A percentile compares a stretch with the other conserved stretches of the same genome.
These are phyloP conservation scores for Leiothrix lutea DNA, from an alignment of 2,113 vertebrate species.

Conservation along the genomic window DNA sequence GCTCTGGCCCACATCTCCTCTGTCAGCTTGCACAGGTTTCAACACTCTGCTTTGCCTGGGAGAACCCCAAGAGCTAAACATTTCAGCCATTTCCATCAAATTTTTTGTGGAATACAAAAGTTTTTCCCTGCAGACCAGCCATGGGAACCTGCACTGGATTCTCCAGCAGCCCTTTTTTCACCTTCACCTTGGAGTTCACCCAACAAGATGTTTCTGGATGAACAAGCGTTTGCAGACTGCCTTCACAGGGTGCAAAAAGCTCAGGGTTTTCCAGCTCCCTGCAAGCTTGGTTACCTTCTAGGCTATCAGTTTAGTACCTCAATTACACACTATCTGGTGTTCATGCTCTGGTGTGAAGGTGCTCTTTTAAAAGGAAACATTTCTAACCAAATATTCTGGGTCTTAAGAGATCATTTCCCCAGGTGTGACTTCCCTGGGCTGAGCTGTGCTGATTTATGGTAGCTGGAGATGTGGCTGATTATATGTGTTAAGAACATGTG, in stretches of 20 bases:
- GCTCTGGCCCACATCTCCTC: background rate
- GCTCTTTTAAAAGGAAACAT: background rate
- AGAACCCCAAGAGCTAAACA: background rate
- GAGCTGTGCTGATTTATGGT: background rate
- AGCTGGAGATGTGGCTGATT: background rate
- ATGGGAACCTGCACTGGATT: fast-evolving
- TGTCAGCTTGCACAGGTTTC: background rate
- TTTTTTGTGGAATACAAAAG: background rate
- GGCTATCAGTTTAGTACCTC: background rate
- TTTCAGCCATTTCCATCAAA: background rate
- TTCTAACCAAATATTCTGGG: background rate
- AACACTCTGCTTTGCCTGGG: background rate
- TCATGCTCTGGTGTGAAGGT: background rate
- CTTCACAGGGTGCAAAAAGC: background rate
- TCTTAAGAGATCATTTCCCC: background rate
- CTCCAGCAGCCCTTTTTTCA: background rate
- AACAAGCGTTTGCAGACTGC: background rate
- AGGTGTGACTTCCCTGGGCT: background rate
- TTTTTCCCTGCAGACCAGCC: background rate
- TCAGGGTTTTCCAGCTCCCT: background rate
- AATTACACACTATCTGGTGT: background rate
- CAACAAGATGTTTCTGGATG: background rate
- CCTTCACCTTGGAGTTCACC: background rate
- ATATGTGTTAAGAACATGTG: background rate
- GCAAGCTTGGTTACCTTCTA: background rate